phyloP scores from a whole-genome alignment of 2,888 invertebrate species.

The Hemistola chrysoprasaria region DNA sequence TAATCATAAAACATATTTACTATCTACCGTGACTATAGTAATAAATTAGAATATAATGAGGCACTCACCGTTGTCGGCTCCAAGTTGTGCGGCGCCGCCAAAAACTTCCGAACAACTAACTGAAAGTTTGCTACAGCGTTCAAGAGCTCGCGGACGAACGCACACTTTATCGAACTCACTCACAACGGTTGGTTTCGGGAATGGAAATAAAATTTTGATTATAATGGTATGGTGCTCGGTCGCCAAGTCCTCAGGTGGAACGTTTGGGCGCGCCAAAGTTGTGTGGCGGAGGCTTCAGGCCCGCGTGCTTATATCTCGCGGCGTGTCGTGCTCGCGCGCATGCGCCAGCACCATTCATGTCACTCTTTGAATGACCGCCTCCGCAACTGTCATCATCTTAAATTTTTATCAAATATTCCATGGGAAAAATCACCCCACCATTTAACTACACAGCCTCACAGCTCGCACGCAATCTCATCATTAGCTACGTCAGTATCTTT shows the following conservation, averaged over 20 bases:
- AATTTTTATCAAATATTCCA: constrained; percentile 26
- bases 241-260: constrained; percentile 60
- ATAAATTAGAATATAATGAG: constrained; percentile 34
- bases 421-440: not conserved
- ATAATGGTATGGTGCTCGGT: constrained; percentile 35
- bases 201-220: constrained; percentile 32
- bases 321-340: constrained; percentile 54
- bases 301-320: constrained; percentile 71
- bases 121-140: constrained; percentile 49
- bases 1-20: constrained; percentile 1
- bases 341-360: constrained; percentile 69
- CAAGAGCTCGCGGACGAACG: constrained; percentile 27
- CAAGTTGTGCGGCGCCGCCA: constrained; percentile 40
- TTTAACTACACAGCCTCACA: too few species aligned
- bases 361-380: constrained; percentile 75
- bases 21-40: constrained; percentile 24
- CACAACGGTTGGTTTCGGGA: constrained; percentile 37
- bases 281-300: constrained; percentile 61
- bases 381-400: constrained; percentile 54
- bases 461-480: too few species aligned
- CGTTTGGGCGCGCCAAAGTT: constrained; percentile 77
- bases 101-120: constrained; percentile 54
- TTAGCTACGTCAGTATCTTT: not conserved
- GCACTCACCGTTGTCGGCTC: constrained; percentile 39
- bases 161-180: constrained; percentile 48